These are phyloP conservation scores for Drosophila lowei DNA, from an alignment of 1,140 invertebrate species.

Conservation along the genomic window DNA sequence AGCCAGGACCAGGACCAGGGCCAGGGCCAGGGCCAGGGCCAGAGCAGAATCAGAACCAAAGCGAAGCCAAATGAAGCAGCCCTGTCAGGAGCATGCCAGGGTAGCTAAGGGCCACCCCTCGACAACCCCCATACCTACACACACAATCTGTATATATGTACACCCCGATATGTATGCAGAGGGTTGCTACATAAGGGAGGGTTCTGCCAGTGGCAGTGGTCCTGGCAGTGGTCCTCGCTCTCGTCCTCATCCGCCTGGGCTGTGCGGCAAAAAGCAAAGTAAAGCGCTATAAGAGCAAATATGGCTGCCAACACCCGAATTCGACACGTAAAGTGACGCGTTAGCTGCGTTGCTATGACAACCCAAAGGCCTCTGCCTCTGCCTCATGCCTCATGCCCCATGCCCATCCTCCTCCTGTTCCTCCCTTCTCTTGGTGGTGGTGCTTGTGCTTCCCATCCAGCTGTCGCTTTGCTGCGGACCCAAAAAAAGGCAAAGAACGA, in stretches of 20 bases:
- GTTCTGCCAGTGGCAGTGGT: conserved; percentile 10
- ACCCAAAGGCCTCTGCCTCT: conserved; percentile 44
- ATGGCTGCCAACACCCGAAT: conserved; percentile 83
- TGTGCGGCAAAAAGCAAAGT: conserved; percentile 68
- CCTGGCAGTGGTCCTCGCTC: neutral
- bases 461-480: neutral
- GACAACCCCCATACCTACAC: neutral
- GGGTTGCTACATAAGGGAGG: conserved; percentile 21
- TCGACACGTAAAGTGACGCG: conserved; percentile 82
- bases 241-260: neutral
- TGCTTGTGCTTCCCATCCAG: conserved; percentile 5
- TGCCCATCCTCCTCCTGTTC: neutral
- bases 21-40: no score
- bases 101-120: conserved; percentile 32
- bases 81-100: neutral
- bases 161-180: conserved; percentile 1
- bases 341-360: conserved; percentile 80
- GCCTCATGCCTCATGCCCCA: neutral
- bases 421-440: neutral
- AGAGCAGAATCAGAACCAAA: no score
- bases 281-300: conserved; percentile 82
- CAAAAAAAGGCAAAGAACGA: no score
- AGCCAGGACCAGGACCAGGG: no score
- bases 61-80: no score
- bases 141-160: neutral